Evolutionary conservation across 2,113 vertebrate species (phyloP), one percentile per base, ranked within the genome.

Genomic region (Pachypanchax playfairii): DNA sequence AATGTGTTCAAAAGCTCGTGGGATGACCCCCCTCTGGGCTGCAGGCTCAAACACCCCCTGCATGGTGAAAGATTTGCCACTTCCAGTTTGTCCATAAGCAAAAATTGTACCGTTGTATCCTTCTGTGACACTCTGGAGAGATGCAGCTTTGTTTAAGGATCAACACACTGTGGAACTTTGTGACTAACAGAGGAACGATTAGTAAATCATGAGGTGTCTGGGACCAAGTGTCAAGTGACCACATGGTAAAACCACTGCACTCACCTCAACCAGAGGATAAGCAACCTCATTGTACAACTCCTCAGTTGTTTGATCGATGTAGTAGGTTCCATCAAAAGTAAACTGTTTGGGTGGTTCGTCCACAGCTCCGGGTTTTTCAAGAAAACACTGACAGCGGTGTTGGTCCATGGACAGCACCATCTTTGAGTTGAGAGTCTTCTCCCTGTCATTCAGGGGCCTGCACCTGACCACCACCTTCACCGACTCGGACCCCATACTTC

Each of bases 41-140:
- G 91, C 55, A 0, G 93, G 93, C 22, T 93, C 87, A 0, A 57
- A 7, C 22, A 92, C 81, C 5, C 95, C 96, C 84, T 96, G 94
- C 95, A 95, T 96, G 76, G 94, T 95, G 80, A 95, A 96, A 2
- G 95, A 96, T 53, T 98, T 96, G 10, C 95, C 94, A 0, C 96
- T 97, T 82, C 95, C 96, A 0, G 94, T 95, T 87, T 98, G 97
- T 56, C 95, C 92, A 0, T 94, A 95, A 20, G 94, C 95, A 86
- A 96, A 96, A 63, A 95, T 94, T n/a, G 94, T 96, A 33, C 94
- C 94, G 0, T 96, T 97, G 89, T 94, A 96, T 62, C 95, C 95
- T 57, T 96, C 94, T 0, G 93, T 95, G 82, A 96, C 93, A 0
- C 95, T 93, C 95, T 97, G 79, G 4, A 25, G 26, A 38, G 15